These are phyloP conservation scores for Anas bernieri DNA, from an alignment of 2,797 vertebrate genomes.

Conservation along the genomic window DNA sequence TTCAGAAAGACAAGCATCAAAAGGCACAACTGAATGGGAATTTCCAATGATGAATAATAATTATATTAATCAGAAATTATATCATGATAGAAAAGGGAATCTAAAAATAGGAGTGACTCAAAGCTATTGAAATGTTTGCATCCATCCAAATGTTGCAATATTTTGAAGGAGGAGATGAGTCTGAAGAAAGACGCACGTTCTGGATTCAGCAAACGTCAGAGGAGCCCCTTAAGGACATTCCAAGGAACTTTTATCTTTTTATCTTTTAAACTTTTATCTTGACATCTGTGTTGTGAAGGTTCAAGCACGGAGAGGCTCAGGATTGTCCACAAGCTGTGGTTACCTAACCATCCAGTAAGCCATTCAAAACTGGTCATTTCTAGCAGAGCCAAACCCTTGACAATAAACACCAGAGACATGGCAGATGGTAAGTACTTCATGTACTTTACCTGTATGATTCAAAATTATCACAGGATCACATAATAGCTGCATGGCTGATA, in stretches of 20 bases:
- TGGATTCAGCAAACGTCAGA: not conserved
- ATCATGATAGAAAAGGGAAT: not conserved
- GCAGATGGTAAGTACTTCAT: not conserved
- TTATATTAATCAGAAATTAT: not conserved
- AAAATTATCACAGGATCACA: not conserved
- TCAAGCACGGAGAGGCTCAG: not conserved
- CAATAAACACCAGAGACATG: not conserved
- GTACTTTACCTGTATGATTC: not conserved
- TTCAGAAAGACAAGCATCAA: not conserved
- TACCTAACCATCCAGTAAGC: not conserved
- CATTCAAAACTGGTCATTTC: not conserved
- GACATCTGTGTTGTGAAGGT: not conserved
- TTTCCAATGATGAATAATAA: not conserved
- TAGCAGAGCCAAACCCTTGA: not conserved
- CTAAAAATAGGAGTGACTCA: not conserved
- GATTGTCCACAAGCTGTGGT: not conserved
- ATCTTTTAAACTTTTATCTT: not conserved
- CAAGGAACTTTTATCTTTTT: not conserved
- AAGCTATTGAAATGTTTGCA: not conserved
- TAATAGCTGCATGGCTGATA: not conserved
- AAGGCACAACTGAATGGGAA: not conserved
- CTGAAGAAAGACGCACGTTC: not conserved
- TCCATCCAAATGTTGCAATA: rapidly evolving
- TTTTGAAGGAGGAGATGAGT: not conserved
- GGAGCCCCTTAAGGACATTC: rapidly evolving